These are phyloP conservation scores for Sebastiscus tertius DNA, from an alignment of 2,797 vertebrate species.

Conservation along the genomic window DNA sequence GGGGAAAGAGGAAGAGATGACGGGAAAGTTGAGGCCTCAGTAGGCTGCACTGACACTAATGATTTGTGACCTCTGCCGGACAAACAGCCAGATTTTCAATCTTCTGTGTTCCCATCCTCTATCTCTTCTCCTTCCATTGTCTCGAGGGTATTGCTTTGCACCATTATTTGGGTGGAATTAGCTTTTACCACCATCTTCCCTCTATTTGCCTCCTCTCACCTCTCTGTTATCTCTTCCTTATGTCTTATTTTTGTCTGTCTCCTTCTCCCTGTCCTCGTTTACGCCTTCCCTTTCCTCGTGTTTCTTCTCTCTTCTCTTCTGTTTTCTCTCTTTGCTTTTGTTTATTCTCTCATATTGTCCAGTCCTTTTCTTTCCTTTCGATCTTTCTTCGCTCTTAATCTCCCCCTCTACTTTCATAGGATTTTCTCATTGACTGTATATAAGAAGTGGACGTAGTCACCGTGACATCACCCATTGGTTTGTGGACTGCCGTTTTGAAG, in stretches of 20 bases:
- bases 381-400: too few species aligned
- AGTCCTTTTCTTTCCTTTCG: background rate
- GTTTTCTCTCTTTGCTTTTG: background rate
- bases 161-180: conserved; percentile 70
- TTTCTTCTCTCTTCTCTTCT: background rate
- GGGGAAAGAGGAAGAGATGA: background rate
- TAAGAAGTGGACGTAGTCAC: too few species aligned
- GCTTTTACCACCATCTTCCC: conserved; percentile 55
- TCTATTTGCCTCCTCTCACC: conserved; percentile 21
- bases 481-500: too few species aligned
- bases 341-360: background rate
- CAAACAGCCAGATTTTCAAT: conserved; percentile 66
- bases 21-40: conserved; percentile 28
- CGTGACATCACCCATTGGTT: too few species aligned
- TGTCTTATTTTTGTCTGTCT: background rate
- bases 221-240: conserved; percentile 38
- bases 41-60: conserved; percentile 59
- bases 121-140: conserved; percentile 31
- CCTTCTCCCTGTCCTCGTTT: background rate
- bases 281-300: background rate
- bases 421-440: too few species aligned
- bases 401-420: background rate
- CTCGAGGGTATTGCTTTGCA: conserved; percentile 48
- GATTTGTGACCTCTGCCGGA: conserved; percentile 71
- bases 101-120: conserved; percentile 43